phyloP scores from a whole-genome alignment of 2,113 vertebrate species.

The Mugil cephalus region DNA sequence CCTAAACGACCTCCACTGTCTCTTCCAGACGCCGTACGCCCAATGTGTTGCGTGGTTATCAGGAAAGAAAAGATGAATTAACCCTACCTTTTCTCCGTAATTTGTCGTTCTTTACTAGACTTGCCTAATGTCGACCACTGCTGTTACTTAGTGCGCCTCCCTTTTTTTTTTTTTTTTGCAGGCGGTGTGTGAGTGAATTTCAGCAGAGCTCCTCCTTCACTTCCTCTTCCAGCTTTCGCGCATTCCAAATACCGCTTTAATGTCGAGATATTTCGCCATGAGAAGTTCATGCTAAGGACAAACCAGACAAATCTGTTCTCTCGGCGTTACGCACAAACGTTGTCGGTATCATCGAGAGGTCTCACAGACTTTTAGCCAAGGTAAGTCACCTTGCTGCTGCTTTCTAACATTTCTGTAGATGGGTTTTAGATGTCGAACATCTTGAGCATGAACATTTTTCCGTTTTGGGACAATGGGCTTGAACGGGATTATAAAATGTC shows the following conservation, averaged over 20 bases:
- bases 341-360: background rate
- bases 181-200: background rate
- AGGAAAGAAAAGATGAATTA: too few relatives aligned
- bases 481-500: too few relatives aligned
- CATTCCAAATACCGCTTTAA: background rate
- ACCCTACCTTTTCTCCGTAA: background rate
- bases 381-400: conserved; percentile 7
- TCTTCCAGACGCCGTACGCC: too few relatives aligned
- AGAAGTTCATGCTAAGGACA: background rate
- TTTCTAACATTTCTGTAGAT: too few relatives aligned
- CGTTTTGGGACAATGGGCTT: too few relatives aligned
- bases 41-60: background rate
- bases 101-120: background rate
- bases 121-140: background rate
- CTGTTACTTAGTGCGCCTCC: background rate
- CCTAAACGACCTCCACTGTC: background rate
- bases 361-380: background rate
- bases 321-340: background rate
- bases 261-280: background rate
- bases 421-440: too few relatives aligned
- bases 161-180: background rate
- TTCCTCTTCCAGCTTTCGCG: conserved; percentile 14
- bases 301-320: background rate
- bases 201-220: conserved; percentile 58
- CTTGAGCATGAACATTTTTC: too few relatives aligned